phyloP scores from a whole-genome alignment of 2,797 vertebrate genomes.

The Smutsia temminckii region DNA sequence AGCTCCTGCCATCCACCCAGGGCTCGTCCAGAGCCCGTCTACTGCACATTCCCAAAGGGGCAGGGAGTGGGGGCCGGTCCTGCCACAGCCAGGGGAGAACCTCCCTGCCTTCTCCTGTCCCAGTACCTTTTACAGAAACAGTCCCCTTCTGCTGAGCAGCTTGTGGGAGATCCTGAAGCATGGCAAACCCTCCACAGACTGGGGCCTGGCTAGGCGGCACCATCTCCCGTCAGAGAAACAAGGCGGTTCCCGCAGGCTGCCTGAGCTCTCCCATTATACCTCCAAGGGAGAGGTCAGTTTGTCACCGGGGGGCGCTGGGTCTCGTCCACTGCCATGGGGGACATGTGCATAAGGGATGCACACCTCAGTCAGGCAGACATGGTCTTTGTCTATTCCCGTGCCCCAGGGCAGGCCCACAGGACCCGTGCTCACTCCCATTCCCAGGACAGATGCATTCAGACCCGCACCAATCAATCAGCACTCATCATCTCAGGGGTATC shows the following conservation, averaged over 20 bases:
- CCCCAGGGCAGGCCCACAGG: background rate
- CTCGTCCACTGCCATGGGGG: background rate
- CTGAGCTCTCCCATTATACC: background rate
- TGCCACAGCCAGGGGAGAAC: background rate
- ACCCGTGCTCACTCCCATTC: background rate
- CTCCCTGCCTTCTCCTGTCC: background rate
- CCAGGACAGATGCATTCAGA: background rate
- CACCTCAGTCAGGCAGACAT: too few relatives aligned
- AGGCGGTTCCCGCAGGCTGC: background rate
- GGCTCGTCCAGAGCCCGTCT: background rate
- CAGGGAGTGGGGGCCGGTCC: accelerated
- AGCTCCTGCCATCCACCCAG: background rate
- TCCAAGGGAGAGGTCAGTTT: background rate
- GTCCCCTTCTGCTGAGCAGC: background rate
- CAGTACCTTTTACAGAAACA: background rate
- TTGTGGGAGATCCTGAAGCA: background rate
- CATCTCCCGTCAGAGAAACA: background rate
- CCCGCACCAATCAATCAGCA: background rate
- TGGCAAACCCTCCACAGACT: background rate
- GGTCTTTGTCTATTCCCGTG: background rate
- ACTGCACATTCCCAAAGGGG: background rate
- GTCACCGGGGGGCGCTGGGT: too few relatives aligned
- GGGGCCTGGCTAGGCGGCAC: background rate
- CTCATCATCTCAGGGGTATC: accelerated
- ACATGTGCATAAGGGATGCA: too few relatives aligned